phyloP scores from a whole-genome alignment of 1,140 invertebrate species.

The Cherax quadricarinatus region DNA sequence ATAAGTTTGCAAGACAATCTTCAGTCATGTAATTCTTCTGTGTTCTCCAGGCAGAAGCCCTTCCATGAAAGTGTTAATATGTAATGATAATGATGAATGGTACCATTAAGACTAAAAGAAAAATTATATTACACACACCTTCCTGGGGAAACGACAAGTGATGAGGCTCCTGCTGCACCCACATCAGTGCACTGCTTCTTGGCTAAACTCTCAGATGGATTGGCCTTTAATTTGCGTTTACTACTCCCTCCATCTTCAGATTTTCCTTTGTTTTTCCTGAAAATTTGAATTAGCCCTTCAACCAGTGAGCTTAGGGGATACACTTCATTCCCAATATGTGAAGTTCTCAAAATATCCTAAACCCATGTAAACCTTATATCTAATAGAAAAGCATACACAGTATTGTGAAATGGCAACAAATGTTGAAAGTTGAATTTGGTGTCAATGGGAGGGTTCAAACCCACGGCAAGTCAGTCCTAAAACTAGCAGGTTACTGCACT shows the following conservation, averaged over 20 bases:
- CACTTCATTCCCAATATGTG: background rate
- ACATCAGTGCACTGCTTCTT: slow-evolving; percentile 42
- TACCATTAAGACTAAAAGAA: no score
- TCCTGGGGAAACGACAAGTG: slow-evolving; percentile 22
- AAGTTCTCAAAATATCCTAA: background rate
- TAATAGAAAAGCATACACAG: background rate
- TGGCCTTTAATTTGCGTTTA: slow-evolving; percentile 35
- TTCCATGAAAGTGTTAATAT: no score
- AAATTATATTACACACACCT: background rate
- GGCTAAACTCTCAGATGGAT: slow-evolving; percentile 2
- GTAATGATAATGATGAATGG: no score
- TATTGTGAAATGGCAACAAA: background rate
- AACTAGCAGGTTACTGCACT: no score
- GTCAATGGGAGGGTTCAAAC: background rate
- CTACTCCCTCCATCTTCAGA: background rate
- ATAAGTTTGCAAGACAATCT: no score
- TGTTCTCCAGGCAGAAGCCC: no score
- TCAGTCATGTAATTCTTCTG: no score
- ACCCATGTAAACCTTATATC: background rate
- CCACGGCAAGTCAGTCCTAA: no score
- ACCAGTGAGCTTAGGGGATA: no score
- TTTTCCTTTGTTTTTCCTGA: background rate
- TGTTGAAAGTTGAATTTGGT: background rate
- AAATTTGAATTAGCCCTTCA: background rate
- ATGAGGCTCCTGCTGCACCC: slow-evolving; percentile 15